These are phyloP conservation scores for Leptinotarsa undecemlineata DNA, from an alignment of 1,140 invertebrate species.

Conservation along the genomic window DNA sequence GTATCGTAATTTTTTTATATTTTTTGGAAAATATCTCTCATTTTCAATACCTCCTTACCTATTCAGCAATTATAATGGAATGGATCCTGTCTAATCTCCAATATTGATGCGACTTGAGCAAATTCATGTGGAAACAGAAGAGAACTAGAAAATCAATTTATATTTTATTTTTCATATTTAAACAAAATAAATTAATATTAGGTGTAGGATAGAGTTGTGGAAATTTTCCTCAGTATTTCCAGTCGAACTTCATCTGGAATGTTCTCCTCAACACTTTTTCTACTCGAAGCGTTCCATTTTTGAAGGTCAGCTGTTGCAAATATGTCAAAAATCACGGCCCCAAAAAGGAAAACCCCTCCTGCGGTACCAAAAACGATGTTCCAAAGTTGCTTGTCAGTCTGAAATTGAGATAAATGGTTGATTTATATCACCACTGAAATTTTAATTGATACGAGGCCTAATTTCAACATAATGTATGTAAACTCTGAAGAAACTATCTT, in stretches of 20 bases:
- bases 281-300: slow-evolving; percentile 34
- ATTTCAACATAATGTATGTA: too few species aligned
- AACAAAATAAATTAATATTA: too few species aligned
- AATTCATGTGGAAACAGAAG: not conserved
- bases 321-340: slow-evolving; percentile 37
- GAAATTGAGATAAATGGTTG: not conserved
- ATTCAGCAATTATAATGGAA: too few species aligned
- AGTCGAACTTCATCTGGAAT: not conserved
- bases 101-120: too few species aligned
- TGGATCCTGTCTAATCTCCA: too few species aligned
- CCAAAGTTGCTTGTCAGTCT: slow-evolving; percentile 40
- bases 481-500: too few species aligned
- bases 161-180: not conserved
- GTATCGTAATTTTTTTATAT: too few species aligned
- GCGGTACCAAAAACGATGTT: slow-evolving; percentile 42
- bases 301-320: slow-evolving; percentile 43
- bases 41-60: too few species aligned
- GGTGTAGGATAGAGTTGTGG: not conserved
- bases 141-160: not conserved
- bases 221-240: slow-evolving; percentile 13
- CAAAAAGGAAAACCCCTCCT: slow-evolving; percentile 33
- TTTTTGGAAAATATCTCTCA: too few species aligned
- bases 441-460: too few species aligned
- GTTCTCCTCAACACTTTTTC: not conserved
- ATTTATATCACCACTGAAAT: not conserved